Evolutionary conservation across 1,140 invertebrate species (phyloP), one percentile per base, ranked within the genome.

Genomic region (Drosophila willistoni): DNA sequence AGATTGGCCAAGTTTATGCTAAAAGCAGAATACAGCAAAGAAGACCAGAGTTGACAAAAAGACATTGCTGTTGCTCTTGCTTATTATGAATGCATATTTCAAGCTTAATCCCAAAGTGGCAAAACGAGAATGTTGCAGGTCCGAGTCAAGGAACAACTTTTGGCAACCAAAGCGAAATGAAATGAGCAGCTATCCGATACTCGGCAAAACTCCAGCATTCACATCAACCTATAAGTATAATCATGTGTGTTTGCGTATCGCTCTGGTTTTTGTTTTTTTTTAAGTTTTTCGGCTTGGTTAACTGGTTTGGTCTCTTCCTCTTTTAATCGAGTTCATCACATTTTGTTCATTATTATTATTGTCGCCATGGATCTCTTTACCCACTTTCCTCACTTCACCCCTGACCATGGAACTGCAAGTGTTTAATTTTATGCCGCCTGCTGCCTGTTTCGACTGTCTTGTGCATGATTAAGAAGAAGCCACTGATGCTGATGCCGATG

Each of bases 371-470:
- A 29, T 29, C 74, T 51, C 17, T 51, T 51, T 51, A 19, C 44
- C 19, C 19, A 7, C 3, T 29, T 22, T 22, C 10, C 9, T 10
- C 36, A 4, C 12, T 39, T 9, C 0, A 10, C 44, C 44, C 44
- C 17, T 10, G 7, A 36, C 34, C 9, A 66, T 79, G 79, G 76
- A 79, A 29, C 29, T 29, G 29, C 29, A 29, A 86, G 79, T 86
- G 83, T 87, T 86, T 86, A 86, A 86, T 87, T 86, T 86, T 72
- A 86, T 86, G 79, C 83, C 83, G 83, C 84, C 79, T 87, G 82
- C 79, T 79, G 51, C 42, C 12, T 60, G 57, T 14, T 42, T 34
- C 34, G 64, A 59, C 29, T 60, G 34, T 12, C 3, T 79, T 81
- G 70, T 85, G 82, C 82, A 74, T 77, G 76, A 79, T 81, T 79